Evolutionary conservation across 2,797 vertebrate species (phyloP), one percentile per base, ranked within the genome.

Genomic region (Ctenosaura bakeri): DNA sequence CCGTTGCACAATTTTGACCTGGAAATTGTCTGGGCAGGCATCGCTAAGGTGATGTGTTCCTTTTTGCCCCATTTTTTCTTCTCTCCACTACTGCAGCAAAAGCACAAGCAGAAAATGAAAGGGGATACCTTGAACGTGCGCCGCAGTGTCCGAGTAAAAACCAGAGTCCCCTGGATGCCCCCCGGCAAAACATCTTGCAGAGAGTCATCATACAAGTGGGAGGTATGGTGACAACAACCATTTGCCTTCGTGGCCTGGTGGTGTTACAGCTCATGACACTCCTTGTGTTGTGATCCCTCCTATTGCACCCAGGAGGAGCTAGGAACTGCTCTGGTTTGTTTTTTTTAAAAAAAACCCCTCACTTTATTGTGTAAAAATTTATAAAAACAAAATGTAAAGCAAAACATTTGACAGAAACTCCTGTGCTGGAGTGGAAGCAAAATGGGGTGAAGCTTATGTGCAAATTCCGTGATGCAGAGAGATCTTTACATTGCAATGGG

Each of bases 81-180:
- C 56, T 42, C 46, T 6, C 24, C 35, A 42, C 86, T 88, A 89
- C 86, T 91, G 89, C 92, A 97, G 96, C 97, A 96, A 96, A 97
- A 96, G 86, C 95, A 97, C 86, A 97, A 97, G 88, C 96, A 96
- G 81, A 98, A 97, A 94, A 93, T 94, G 88, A 98, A 97, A 94
- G 94, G 94, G n/a, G 96, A 98, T 69, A 95, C 94, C 1, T 94
- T 96, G 92, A 97, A 94, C 74, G 93, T 97, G 69, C 96, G 95
- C 83, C 96, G 98, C 83, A 96, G 97, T 22, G 97, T 97, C 87
- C 97, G 96, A 87, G 97, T 98, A 88, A 98, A 98, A 97, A 97
- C 98, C 7, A 98, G 97, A 91, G 97, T 97, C 90, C 98, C 98
- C 87, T 98, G 98, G 98, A 96, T 98, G 56, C 98, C 98, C n/a